These are phyloP conservation scores for Hypotaenidia philippensis DNA, from an alignment of 2,797 vertebrate genomes.

Conservation along the genomic window DNA sequence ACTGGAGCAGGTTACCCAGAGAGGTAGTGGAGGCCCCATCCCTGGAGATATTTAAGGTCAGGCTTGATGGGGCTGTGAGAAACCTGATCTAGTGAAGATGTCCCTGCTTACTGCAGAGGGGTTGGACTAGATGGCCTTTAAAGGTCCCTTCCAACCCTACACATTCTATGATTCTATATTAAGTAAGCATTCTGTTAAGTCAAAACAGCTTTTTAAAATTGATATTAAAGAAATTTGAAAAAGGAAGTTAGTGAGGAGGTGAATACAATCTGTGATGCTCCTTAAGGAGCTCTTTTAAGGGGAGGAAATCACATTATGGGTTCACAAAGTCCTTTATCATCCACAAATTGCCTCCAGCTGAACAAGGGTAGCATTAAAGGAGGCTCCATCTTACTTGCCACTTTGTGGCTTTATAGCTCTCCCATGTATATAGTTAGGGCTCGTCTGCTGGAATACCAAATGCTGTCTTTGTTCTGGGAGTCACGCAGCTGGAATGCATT, in stretches of 20 bases:
- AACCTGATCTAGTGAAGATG: too few species aligned
- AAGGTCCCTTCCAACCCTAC: too few species aligned
- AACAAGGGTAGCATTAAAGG: constrained; percentile 28
- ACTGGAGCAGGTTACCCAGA: too few species aligned
- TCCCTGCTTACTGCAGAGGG: too few species aligned
- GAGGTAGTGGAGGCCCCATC: too few species aligned
- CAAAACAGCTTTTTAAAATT: not conserved
- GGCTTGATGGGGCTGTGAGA: too few species aligned
- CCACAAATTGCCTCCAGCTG: constrained; percentile 37
- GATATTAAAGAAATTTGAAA: not conserved
- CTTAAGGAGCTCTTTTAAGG: not conserved
- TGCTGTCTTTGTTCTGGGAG: constrained; percentile 29
- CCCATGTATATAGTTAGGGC: not conserved
- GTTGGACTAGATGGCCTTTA: too few species aligned
- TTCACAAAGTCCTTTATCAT: constrained; percentile 14
- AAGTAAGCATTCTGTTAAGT: not conserved
- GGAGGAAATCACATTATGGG: not conserved
- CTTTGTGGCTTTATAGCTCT: not conserved
- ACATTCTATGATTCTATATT: not conserved
- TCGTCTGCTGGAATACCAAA: constrained; percentile 16
- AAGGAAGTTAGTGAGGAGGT: not conserved
- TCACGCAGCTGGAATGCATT: not conserved
- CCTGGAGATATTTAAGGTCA: too few species aligned
- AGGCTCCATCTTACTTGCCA: not conserved
- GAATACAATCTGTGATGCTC: not conserved